Conservation (phyloP, 2,888 invertebrate species). For the Schrankia costaestrigalis region DNA sequence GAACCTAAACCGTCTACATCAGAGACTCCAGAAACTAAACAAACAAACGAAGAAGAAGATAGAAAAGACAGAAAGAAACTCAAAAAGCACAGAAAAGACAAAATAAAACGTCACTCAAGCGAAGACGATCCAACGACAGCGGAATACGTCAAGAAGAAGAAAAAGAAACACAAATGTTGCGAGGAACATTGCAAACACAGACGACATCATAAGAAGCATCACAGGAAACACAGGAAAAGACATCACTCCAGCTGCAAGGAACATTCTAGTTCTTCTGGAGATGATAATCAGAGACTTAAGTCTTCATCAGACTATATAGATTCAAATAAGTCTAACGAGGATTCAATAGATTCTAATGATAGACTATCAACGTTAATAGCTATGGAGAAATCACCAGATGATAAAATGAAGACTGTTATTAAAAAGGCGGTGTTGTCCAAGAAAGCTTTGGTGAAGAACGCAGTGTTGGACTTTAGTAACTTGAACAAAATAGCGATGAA, state of each 20-base stretch:
- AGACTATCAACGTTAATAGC: slow-evolving; percentile 60
- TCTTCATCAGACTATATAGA: slow-evolving; percentile 66
- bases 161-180: slow-evolving; percentile 84
- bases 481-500: slow-evolving; percentile 52
- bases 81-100: slow-evolving; percentile 85
- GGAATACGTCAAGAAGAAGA: slow-evolving; percentile 83
- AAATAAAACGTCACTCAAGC: slow-evolving; percentile 72
- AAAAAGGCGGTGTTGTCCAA: slow-evolving; percentile 65
- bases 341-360: slow-evolving; percentile 64
- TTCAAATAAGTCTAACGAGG: slow-evolving; percentile 72
- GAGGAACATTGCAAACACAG: slow-evolving; percentile 86
- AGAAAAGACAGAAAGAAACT: slow-evolving; percentile 83
- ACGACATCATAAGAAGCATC: slow-evolving; percentile 88
- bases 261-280: slow-evolving; percentile 73
- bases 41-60: slow-evolving; percentile 73
- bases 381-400: slow-evolving; percentile 63
- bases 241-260: slow-evolving; percentile 81
- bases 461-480: slow-evolving; percentile 65
- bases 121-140: slow-evolving; percentile 62
- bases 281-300: slow-evolving; percentile 69
- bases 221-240: slow-evolving; percentile 89
- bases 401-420: slow-evolving; percentile 69
- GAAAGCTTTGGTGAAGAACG: slow-evolving; percentile 64
- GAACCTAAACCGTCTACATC: slow-evolving; percentile 43
- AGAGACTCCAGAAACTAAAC: slow-evolving; percentile 23